Base-by-base conservation (phyloP, 2,113 vertebrate species). In the Cynoglossus semilaevis region DNA sequence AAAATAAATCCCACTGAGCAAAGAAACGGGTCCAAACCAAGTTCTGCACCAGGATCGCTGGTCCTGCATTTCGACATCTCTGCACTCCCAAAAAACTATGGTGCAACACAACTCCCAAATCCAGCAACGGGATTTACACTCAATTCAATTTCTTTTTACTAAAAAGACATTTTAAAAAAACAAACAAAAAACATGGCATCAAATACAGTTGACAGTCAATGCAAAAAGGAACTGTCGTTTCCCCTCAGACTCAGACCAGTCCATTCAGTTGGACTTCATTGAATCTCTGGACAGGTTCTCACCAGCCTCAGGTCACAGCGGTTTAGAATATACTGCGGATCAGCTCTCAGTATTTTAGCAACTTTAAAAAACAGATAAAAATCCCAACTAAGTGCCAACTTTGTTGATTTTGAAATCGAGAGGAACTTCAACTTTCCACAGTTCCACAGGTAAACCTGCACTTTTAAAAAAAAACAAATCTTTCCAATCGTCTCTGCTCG, bases 261-360 rank as follows among this genome's bases (percentile, higher is more conserved):
- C 54, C 56, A 62, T 29, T 76, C 29, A 40, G 89, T 87, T 89
- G 89, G 88, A 88, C 85, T 82, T 86, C 22, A 63, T 83, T 84
- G 54, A 69, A 77, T 80, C 63, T 74, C 74, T 77, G 73, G 44
- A 54, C 76, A 68, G 45, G 16, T 49, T 62, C 77, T 63, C 37
- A 46, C 55, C 41, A 58, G 41, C 44, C 49, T 55, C 58, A 16
- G 48, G 41, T 52, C 65, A 19, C 13, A 15, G 55, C 53, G 53
- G 68, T 67, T 67, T 17, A 59, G 42, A 56, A 62, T 51, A 60
- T 53, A 53, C 51, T 76, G 15, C 5, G 10, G 35, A 61, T 66
- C 52, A 51, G 58, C 34, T 52, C 70, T 65, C 15, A 51, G 45
- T 51, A 41, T 41, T 14, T 13, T 41, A 13, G 38, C 2, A 41